These are phyloP conservation scores for Metallyticus violacea DNA, from an alignment of 2,888 invertebrate species.

Conservation along the genomic window DNA sequence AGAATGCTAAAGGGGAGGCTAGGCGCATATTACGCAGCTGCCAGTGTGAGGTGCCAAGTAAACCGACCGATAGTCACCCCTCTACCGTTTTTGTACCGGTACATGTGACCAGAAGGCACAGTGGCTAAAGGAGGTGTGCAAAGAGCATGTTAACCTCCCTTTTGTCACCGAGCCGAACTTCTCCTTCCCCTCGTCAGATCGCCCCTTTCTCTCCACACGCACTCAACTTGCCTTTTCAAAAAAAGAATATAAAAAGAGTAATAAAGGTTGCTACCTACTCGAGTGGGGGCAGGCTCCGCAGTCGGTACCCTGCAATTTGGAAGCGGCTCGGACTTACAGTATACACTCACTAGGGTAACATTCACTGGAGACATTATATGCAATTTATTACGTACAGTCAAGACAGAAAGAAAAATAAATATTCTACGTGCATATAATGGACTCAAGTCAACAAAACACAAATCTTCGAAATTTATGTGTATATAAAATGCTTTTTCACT, in stretches of 20 bases:
- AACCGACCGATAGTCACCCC: background rate
- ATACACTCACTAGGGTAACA: background rate
- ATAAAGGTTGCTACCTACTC: background rate
- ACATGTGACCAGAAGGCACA: background rate
- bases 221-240: background rate
- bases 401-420: background rate
- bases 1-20: background rate
- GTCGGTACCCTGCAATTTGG: background rate
- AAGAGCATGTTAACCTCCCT: conserved; percentile 16
- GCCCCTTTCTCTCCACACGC: background rate
- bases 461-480: too few relatives aligned
- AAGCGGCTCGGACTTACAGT: background rate
- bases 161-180: background rate
- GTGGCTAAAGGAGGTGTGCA: background rate
- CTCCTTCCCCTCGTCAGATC: background rate
- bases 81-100: background rate
- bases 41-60: background rate
- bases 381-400: background rate
- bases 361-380: background rate
- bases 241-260: background rate
- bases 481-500: too few relatives aligned
- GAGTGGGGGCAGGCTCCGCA: background rate
- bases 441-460: too few relatives aligned
- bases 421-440: too few relatives aligned
- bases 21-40: conserved; percentile 7